phyloP scores from a whole-genome alignment of 2,888 invertebrate species.

The Phalangium opilio region DNA sequence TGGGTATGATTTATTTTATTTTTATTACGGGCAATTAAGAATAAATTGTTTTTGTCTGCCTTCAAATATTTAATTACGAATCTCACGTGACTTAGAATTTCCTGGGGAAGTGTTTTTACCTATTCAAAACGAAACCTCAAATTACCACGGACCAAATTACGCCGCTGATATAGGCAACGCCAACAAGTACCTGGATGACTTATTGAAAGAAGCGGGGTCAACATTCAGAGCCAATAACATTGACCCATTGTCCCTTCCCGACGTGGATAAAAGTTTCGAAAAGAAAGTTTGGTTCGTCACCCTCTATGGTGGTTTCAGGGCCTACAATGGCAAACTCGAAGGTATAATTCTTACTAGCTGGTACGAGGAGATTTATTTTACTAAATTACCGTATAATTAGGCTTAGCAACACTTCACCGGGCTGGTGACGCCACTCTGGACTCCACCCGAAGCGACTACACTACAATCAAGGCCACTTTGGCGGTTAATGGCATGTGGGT shows the following conservation, averaged over 20 bases:
- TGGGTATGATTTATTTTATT: too few relatives aligned
- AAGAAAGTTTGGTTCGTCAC: background rate
- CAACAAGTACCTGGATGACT: background rate
- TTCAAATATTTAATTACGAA: too few relatives aligned
- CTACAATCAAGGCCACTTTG: background rate
- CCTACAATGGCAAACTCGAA: background rate
- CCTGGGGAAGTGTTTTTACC: too few relatives aligned
- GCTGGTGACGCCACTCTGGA: background rate
- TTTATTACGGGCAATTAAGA: too few relatives aligned
- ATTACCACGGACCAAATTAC: too few relatives aligned
- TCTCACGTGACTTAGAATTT: too few relatives aligned
- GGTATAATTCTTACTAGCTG: too few relatives aligned
- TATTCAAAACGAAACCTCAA: too few relatives aligned
- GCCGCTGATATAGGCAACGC: background rate
- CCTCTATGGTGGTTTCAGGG: background rate
- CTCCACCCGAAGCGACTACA: background rate
- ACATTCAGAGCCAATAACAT: background rate
- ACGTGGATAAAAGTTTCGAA: background rate
- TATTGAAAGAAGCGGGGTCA: background rate
- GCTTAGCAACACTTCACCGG: background rate
- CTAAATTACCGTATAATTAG: background rate
- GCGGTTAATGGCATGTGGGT: background rate
- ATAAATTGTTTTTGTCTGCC: too few relatives aligned
- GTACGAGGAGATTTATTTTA: too few relatives aligned
- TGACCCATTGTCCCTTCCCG: background rate